Conservation (phyloP, 2,888 invertebrate species). For the Leptura quadrifasciata region DNA sequence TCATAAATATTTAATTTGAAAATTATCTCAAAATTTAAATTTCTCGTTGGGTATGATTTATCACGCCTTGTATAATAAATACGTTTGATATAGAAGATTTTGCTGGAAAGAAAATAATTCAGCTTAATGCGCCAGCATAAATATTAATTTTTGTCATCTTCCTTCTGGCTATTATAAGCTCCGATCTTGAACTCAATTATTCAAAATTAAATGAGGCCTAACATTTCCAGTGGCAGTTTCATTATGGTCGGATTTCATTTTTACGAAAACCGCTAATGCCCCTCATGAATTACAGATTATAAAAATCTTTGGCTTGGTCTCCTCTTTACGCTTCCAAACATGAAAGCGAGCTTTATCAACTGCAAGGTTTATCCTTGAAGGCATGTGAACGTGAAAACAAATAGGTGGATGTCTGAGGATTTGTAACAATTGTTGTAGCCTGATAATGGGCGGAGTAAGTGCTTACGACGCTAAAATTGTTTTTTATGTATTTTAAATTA, state of each 20-base stretch:
- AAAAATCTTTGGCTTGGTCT: conserved; percentile 18
- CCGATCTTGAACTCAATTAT: conserved; percentile 52
- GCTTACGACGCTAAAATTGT: not conserved
- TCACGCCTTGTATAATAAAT: conserved; percentile 48
- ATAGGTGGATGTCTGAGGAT: not conserved
- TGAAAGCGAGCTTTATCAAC: conserved; percentile 9
- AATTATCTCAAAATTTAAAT: too few species aligned
- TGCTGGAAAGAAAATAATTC: conserved; percentile 43
- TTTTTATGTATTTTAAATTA: not conserved
- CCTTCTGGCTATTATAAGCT: conserved; percentile 26
- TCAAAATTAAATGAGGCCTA: conserved; percentile 57
- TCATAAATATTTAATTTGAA: too few species aligned
- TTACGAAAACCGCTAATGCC: conserved; percentile 49
- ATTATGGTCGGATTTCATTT: conserved; percentile 54
- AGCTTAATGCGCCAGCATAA: conserved; percentile 46
- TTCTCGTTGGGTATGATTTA: conserved; percentile 41
- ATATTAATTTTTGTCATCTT: conserved; percentile 52
- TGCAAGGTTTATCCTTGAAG: not conserved
- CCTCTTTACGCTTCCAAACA: conserved; percentile 1
- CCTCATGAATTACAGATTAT: conserved; percentile 46
- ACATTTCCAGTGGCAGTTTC: conserved; percentile 54
- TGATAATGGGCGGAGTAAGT: not conserved
- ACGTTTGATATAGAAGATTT: conserved; percentile 47
- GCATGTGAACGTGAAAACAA: conserved; percentile 14
- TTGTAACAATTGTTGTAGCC: not conserved